Evolutionary conservation across 1,140 invertebrate genomes (phyloP).

Genomic region (Drepana arcuata): DNA sequence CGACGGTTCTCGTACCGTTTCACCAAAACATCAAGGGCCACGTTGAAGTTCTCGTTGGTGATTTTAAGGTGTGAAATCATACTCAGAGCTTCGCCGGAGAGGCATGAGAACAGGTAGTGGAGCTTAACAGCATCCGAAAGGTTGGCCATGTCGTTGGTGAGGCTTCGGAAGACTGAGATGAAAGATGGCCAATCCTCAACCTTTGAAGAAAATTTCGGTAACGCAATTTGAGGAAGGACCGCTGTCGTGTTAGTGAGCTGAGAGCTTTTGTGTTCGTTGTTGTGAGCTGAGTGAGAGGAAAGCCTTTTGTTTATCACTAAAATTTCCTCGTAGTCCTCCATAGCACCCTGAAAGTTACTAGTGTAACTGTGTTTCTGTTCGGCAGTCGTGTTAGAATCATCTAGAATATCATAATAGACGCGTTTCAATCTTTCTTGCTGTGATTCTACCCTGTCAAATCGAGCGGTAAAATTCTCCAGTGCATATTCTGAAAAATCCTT

Average conservation of each 20-base stretch:
- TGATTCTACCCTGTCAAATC: background rate
- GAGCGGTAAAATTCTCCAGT: background rate
- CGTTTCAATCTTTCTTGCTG: background rate
- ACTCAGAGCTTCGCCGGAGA: conserved; percentile 2
- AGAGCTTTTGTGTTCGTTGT: background rate
- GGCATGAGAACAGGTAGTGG: conserved; percentile 3
- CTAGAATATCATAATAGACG: background rate
- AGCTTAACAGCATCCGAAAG: conserved; percentile 3
- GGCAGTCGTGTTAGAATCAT: background rate
- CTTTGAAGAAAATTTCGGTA: background rate
- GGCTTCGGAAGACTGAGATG: conserved; percentile 1
- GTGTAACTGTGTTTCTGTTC: background rate
- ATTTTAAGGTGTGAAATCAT: conserved; percentile 3
- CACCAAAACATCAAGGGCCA: background rate
- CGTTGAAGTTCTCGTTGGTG: conserved; percentile 1
- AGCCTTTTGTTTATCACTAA: background rate
- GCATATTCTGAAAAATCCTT: background rate
- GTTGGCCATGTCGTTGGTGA: background rate
- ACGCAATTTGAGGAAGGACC: background rate
- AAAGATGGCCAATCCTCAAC: conserved; percentile 4
- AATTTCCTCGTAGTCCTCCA: background rate
- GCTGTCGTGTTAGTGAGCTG: background rate
- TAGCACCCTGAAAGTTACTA: background rate
- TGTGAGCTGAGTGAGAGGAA: background rate
- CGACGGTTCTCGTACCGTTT: conserved; percentile 3